A percentile compares a stretch with the other conserved stretches of the same genome.
These are phyloP conservation scores for Sycophaga agraensis DNA, from an alignment of 1,140 invertebrate species.

Conservation along the genomic window DNA sequence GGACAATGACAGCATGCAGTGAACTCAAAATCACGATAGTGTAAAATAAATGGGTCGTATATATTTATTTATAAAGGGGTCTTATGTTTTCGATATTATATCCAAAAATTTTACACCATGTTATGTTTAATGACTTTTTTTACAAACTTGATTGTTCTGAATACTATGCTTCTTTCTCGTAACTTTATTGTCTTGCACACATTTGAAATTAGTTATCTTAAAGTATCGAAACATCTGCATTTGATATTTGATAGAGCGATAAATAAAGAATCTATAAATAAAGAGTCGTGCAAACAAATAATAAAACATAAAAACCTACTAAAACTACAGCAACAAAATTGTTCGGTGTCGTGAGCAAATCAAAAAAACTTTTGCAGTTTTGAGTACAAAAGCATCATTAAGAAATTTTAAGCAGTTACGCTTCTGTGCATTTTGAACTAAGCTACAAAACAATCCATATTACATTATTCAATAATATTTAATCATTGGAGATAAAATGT, in stretches of 20 bases:
- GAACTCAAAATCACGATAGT: conserved; percentile 37
- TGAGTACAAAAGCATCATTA: no score
- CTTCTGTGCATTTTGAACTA: background rate
- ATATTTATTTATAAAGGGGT: background rate
- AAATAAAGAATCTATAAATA: no score
- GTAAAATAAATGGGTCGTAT: conserved; percentile 42
- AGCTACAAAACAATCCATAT: background rate
- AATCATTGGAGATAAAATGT: no score
- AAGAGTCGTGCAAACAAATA: no score
- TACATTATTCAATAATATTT: no score
- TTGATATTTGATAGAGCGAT: no score
- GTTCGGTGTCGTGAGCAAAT: no score
- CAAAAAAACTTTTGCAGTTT: no score
- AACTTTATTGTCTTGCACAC: background rate
- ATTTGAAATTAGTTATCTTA: background rate
- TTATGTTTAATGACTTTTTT: conserved; percentile 32
- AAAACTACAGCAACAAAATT: no score
- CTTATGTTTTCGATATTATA: background rate
- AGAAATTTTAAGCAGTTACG: no score
- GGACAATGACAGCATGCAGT: conserved; percentile 37
- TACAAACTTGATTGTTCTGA: conserved; percentile 40
- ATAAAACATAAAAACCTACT: no score
- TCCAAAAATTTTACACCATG: conserved; percentile 44
- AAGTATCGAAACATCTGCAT: no score
- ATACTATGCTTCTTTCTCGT: background rate